phyloP scores from a whole-genome alignment of 2,113 vertebrate genomes.

The Xenopus tropicalis region DNA sequence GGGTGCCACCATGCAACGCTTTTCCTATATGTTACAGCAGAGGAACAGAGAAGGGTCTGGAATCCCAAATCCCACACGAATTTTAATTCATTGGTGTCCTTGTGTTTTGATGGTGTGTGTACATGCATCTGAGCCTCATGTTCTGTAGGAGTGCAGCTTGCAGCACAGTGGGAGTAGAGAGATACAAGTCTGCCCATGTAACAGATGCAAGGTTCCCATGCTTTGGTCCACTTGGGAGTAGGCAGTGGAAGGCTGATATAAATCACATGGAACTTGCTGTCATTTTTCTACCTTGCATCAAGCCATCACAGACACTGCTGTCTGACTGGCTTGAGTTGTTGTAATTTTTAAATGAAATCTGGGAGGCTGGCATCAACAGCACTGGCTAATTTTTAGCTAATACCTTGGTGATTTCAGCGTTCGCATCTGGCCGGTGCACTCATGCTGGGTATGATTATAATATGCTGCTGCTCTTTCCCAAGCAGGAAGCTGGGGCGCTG shows the following conservation, averaged over 20 bases:
- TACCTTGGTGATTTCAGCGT: conserved; percentile 68
- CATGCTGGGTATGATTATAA: conserved; percentile 67
- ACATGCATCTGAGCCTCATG: conserved; percentile 28
- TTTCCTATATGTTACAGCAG: neutral
- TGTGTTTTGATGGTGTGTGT: conserved; percentile 42
- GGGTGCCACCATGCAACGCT: conserved; percentile 24
- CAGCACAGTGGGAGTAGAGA: conserved; percentile 51
- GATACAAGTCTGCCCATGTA: conserved; percentile 55
- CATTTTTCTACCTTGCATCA: conserved; percentile 65
- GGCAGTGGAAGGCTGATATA: conserved; percentile 66
- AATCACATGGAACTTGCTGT: conserved; percentile 81
- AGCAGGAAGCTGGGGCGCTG: conserved; percentile 58
- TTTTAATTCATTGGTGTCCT: conserved; percentile 59
- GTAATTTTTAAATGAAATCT: conserved; percentile 70
- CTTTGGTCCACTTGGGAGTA: conserved; percentile 66
- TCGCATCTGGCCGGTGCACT: conserved; percentile 72
- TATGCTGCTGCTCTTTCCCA: conserved; percentile 68
- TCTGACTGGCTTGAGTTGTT: conserved; percentile 61
- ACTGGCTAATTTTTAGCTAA: conserved; percentile 74
- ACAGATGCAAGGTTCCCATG: conserved; percentile 85
- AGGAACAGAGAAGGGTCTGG: neutral
- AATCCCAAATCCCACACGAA: conserved; percentile 33
- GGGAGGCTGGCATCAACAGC: conserved; percentile 62
- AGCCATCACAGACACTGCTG: conserved; percentile 54
- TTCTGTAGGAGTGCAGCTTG: conserved; percentile 47